A percentile compares a stretch with the other conserved stretches of the same genome.
Conservation (phyloP, 2,888 invertebrate species). For the Stomorhina lunata region DNA sequence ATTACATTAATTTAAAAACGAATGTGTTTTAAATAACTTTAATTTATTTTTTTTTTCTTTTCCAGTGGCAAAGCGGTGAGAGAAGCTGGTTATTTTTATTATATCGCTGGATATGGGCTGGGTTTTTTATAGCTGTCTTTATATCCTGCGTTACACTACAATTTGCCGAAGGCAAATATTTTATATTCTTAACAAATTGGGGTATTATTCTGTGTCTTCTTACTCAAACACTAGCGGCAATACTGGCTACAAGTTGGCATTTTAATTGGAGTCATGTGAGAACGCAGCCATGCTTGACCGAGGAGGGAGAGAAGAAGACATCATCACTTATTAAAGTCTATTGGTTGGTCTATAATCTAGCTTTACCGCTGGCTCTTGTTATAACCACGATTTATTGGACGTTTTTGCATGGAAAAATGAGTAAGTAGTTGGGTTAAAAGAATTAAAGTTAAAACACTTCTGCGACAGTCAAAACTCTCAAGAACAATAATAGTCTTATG, state of each 20-base stretch:
- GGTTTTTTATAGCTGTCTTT: slow-evolving; percentile 74
- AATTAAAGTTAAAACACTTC: too few species aligned
- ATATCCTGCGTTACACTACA: slow-evolving; percentile 71
- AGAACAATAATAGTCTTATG: too few species aligned
- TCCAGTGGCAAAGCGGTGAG: slow-evolving; percentile 77
- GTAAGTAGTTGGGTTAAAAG: slow-evolving; percentile 71
- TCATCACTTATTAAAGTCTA: slow-evolving; percentile 81
- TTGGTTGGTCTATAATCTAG: slow-evolving; percentile 86
- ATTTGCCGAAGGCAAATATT: slow-evolving; percentile 74
- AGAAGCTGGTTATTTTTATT: slow-evolving; percentile 74
- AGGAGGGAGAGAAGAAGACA: background rate
- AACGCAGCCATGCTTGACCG: slow-evolving; percentile 63
- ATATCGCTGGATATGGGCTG: slow-evolving; percentile 77
- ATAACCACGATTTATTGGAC: slow-evolving; percentile 89
- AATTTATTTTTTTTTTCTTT: slow-evolving; percentile 7
- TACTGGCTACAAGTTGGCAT: slow-evolving; percentile 77
- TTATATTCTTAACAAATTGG: slow-evolving; percentile 80
- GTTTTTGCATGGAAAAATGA: slow-evolving; percentile 76
- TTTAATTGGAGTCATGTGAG: slow-evolving; percentile 72
- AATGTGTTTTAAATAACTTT: too few species aligned
- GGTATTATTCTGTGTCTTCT: slow-evolving; percentile 75
- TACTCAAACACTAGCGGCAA: slow-evolving; percentile 75
- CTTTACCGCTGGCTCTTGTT: slow-evolving; percentile 84
- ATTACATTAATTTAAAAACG: background rate
- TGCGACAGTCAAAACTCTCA: too few species aligned